Evolutionary conservation across 2,113 vertebrate species (phyloP), one percentile per base, ranked within the genome.

Genomic region (Anseranas semipalmata): DNA sequence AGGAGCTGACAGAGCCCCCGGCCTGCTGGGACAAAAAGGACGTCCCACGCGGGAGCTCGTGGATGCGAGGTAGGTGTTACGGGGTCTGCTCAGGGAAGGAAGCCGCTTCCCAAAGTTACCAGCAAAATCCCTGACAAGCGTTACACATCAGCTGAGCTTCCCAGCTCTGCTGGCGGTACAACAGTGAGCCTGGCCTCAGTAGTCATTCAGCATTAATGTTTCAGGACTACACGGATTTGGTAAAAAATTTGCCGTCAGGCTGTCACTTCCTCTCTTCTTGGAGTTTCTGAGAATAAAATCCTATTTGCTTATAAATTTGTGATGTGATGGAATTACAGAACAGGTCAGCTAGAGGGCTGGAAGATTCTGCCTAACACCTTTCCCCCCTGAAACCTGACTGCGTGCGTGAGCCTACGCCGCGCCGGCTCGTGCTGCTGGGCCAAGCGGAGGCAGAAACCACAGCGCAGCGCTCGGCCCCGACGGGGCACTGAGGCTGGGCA

Each of bases 261-360:
- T 87, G 90, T 80, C 90, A 91, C 35, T 48, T 62, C 76, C 90
- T 77, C 55, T 78, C 85, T 15, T 8, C 89, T 88, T 87, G 75
- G 95, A n/a, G 37, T 30, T 48, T 15, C 65, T 21, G 41, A 58
- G 67, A 59, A 48, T 18, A 92, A 90, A 90, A 92, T 33, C 84
- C 76, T 85, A 62, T 59, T 45, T 91, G 56, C 68, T 93, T 78
- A 84, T 94, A 82, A 95, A 96, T 91, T 59, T 77, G 60, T 79
- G 89, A 87, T 96, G 79, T 27, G 43, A 58, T 78, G 90, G 95
- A 63, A 89, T 78, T 95, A 81, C 56, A 84, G 90, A 97, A 24
- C 58, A 89, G 82, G 92, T 68, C 78, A 85, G 55, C 59, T 41
- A 59, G 55, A 70, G 73, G 55, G 45, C 30, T 52, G 53, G 60